phyloP scores from a whole-genome alignment of 2,888 invertebrate genomes.

The Fissipunctia ypsillon region DNA sequence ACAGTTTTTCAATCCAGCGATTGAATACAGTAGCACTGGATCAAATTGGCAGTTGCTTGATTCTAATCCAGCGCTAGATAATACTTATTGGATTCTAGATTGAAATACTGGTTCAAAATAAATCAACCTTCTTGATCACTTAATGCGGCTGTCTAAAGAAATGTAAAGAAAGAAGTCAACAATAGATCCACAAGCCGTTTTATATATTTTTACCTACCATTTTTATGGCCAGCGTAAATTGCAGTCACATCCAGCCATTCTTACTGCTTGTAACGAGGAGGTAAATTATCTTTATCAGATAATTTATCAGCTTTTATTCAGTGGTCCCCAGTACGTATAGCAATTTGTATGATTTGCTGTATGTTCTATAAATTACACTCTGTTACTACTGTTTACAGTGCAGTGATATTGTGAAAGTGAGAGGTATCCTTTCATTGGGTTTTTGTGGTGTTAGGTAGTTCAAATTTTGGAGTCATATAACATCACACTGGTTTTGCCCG shows the following conservation, averaged over 20 bases:
- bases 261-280: conserved; percentile 53
- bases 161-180: no score
- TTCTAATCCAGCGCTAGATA: background rate
- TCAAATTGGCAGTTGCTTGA: background rate
- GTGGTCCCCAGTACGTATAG: conserved; percentile 64
- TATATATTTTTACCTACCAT: background rate
- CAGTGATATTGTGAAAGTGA: conserved; percentile 1
- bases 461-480: no score
- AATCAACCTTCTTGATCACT: background rate
- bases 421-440: background rate
- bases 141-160: background rate
- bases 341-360: conserved; percentile 79
- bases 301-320: conserved; percentile 84
- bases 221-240: background rate
- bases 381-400: background rate
- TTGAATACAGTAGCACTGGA: background rate
- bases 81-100: background rate
- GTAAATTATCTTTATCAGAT: conserved; percentile 83
- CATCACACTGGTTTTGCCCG: no score
- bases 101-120: background rate
- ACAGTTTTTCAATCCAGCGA: background rate
- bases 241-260: conserved; percentile 68
- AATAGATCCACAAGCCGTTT: background rate
- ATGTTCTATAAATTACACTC: conserved; percentile 18
- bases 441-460: background rate